phyloP scores from a whole-genome alignment of 92 coral and sea anemone species.

The Galaxea fascicularis region DNA sequence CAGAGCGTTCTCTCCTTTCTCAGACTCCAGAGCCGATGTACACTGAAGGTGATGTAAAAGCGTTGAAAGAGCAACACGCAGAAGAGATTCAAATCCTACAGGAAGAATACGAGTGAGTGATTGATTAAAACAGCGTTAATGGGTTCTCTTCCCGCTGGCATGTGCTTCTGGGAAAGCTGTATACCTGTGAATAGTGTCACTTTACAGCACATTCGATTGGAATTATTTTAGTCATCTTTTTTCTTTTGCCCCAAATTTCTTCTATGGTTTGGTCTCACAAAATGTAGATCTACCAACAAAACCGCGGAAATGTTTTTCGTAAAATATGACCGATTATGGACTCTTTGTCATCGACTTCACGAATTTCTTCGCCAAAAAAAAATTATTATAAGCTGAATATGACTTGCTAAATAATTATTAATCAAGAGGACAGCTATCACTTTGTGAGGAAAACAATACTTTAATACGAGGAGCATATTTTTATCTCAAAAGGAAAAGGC shows the following conservation, averaged over 20 bases:
- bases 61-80: conserved; percentile 76
- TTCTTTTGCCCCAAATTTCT: too few relatives aligned
- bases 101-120: conserved; percentile 89
- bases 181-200: background rate
- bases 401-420: too few relatives aligned
- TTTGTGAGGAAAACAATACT: background rate
- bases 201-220: background rate
- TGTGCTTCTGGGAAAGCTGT: background rate
- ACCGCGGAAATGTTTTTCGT: too few relatives aligned
- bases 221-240: too few relatives aligned
- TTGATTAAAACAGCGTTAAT: background rate
- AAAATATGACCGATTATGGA: too few relatives aligned
- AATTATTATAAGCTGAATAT: too few relatives aligned
- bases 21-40: conserved; percentile 78
- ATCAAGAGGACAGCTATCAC: background rate
- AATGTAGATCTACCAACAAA: too few relatives aligned
- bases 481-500: conserved; percentile 53
- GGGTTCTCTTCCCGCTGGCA: background rate
- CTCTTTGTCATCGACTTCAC: too few relatives aligned
- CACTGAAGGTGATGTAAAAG: conserved; percentile 84
- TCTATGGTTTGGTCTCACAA: too few relatives aligned
- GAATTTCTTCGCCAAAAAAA: too few relatives aligned
- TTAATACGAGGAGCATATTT: background rate
- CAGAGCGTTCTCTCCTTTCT: background rate
- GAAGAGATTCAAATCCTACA: conserved; percentile 83